A percentile compares a stretch with the other conserved stretches of the same genome.
Evolutionary conservation across 2,888 invertebrate species (phyloP).

Genomic region (Oscheius sp.): DNA sequence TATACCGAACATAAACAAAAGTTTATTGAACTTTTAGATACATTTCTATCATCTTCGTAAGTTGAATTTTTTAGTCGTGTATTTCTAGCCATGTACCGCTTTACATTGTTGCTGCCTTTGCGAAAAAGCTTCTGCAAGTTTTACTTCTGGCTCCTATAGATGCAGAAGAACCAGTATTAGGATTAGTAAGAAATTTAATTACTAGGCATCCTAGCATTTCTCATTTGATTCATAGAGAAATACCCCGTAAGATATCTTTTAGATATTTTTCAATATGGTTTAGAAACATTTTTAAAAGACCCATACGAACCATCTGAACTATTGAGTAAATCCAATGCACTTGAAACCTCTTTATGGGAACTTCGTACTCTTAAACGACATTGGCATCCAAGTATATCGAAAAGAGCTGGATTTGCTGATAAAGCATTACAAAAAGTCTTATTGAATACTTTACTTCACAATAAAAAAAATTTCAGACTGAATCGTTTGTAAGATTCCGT

Average conservation of each 20-base stretch:
- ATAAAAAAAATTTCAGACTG: constrained; percentile 30
- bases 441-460: background rate
- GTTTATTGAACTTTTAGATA: constrained; percentile 86
- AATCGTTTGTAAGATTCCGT: constrained; percentile 51
- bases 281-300: too few species aligned
- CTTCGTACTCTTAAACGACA: constrained; percentile 72
- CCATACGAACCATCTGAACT: constrained; percentile 77
- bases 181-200: constrained; percentile 86
- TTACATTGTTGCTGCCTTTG: constrained; percentile 89
- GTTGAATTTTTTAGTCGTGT: constrained; percentile 64
- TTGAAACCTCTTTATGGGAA: constrained; percentile 93
- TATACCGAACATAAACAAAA: constrained; percentile 87
- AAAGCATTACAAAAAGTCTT: constrained; percentile 38
- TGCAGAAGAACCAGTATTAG: constrained; percentile 80
- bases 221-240: constrained; percentile 64
- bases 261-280: background rate
- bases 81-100: constrained; percentile 84
- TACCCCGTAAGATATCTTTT: constrained; percentile 36
- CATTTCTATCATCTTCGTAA: constrained; percentile 90
- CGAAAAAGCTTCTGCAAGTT: constrained; percentile 85
- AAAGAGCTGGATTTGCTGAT: constrained; percentile 56
- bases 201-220: constrained; percentile 83
- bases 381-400: constrained; percentile 51
- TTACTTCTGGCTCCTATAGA: constrained; percentile 84
- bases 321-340: constrained; percentile 82